phyloP scores from a whole-genome alignment of 2,113 vertebrate species.

The Bambusicola thoracicus region DNA sequence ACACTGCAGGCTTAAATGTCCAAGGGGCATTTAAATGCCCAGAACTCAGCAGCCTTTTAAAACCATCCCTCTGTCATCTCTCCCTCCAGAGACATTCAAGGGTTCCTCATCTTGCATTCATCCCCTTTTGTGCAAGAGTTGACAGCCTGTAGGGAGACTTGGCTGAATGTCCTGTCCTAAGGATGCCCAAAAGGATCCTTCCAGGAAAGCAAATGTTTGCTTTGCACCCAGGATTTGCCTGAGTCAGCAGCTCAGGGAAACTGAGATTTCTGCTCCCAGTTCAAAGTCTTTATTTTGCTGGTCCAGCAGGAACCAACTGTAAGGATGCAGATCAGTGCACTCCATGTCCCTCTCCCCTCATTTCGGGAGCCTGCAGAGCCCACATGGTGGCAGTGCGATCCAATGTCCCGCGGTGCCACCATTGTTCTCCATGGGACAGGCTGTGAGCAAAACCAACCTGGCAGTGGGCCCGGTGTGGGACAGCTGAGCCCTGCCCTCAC shows the following conservation, averaged over 20 bases:
- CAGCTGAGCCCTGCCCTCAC: neutral
- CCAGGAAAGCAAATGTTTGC: neutral
- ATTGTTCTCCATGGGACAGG: fast-evolving
- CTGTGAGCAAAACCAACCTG: neutral
- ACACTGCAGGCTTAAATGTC: neutral
- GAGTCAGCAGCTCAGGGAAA: fast-evolving
- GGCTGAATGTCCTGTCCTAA: neutral
- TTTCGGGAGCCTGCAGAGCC: neutral
- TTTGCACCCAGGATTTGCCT: neutral
- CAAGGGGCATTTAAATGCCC: neutral
- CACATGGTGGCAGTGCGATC: conserved; percentile 58
- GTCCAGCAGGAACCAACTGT: neutral
- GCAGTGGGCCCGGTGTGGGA: neutral
- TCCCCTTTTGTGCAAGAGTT: neutral
- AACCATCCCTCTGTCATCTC: neutral
- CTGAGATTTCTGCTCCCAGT: neutral
- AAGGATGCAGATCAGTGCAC: neutral
- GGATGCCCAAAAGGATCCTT: neutral
- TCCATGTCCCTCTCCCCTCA: neutral
- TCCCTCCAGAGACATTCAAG: fast-evolving
- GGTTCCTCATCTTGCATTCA: neutral
- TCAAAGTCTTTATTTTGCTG: neutral
- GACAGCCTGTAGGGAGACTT: neutral
- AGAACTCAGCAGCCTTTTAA: neutral
- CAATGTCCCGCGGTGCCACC: neutral